Evolutionary conservation across 2,888 invertebrate genomes (phyloP).

Genomic region (Hecatera dysodea): DNA sequence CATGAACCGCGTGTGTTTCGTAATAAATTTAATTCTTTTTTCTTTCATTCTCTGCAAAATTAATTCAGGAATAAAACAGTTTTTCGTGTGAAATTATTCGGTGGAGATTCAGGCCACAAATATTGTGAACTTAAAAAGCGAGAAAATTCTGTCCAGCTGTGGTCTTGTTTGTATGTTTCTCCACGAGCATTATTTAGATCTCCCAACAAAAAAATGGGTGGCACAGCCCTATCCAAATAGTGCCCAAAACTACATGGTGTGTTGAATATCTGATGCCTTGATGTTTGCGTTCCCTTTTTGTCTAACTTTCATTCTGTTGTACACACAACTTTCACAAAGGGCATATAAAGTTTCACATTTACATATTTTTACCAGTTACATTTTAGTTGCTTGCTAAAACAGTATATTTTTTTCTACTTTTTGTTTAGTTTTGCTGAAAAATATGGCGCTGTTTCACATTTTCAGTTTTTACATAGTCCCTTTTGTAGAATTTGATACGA

Average conservation of each 20-base stretch:
- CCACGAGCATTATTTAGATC: not conserved
- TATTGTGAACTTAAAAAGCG: not conserved
- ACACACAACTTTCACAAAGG: constrained; percentile 39
- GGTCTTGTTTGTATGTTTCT: not conserved
- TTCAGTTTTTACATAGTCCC: constrained; percentile 12
- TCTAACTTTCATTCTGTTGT: constrained; percentile 36
- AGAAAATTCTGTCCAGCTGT: not conserved
- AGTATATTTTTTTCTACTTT: constrained; percentile 2
- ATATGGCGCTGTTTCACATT: constrained; percentile 1
- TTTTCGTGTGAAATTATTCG: too few species aligned
- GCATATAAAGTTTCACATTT: constrained; percentile 41
- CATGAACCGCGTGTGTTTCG: too few species aligned
- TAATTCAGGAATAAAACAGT: too few species aligned
- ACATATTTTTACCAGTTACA: constrained; percentile 42
- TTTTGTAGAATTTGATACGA: constrained; percentile 18
- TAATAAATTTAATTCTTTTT: too few species aligned
- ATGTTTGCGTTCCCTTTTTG: constrained; percentile 26
- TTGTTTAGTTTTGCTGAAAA: constrained; percentile 13
- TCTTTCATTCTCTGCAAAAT: too few species aligned
- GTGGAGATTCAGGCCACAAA: not conserved
- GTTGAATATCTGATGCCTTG: constrained; percentile 27
- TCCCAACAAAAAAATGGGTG: not conserved
- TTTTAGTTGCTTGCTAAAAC: constrained; percentile 28
- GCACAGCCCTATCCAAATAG: constrained; percentile 10
- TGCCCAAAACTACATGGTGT: constrained; percentile 12